These are phyloP conservation scores for Eidolon helvum DNA, from an alignment of 2,113 vertebrate genomes.

Conservation along the genomic window DNA sequence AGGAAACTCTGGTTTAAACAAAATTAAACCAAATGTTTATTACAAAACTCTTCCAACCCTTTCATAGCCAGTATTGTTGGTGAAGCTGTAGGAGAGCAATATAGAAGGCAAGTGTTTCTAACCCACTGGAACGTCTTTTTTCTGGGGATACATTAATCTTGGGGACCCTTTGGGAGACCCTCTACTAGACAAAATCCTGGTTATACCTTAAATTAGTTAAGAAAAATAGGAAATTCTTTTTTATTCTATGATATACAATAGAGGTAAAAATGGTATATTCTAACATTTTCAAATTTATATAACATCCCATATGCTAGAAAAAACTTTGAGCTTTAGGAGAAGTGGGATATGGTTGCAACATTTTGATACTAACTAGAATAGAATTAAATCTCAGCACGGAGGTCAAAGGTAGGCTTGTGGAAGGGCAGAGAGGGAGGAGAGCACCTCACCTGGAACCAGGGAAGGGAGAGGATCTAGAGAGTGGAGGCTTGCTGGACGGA, in stretches of 20 bases:
- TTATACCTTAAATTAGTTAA: not conserved
- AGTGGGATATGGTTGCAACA: not conserved
- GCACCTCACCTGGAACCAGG: not conserved
- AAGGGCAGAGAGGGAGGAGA: not conserved
- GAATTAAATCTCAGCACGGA: not conserved
- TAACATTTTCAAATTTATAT: not conserved
- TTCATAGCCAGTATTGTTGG: not conserved
- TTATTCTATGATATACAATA: too few relatives aligned
- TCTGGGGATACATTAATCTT: not conserved
- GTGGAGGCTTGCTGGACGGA: not conserved
- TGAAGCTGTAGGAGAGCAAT: not conserved
- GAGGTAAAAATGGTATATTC: not conserved
- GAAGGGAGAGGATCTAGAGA: not conserved
- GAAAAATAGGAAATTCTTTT: not conserved
- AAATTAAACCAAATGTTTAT: conserved; percentile 8
- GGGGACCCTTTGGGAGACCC: not conserved
- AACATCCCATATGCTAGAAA: not conserved
- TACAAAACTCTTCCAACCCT: not conserved
- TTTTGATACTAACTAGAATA: not conserved
- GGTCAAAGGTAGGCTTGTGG: not conserved
- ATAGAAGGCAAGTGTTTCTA: not conserved
- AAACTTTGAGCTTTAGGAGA: not conserved
- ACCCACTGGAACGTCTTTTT: not conserved
- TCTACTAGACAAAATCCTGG: not conserved
- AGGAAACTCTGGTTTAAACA: not conserved